A percentile compares a stretch with the other conserved stretches of the same genome.
phyloP scores from a whole-genome alignment of 2,113 vertebrate genomes.

The Oriolus oriolus region DNA sequence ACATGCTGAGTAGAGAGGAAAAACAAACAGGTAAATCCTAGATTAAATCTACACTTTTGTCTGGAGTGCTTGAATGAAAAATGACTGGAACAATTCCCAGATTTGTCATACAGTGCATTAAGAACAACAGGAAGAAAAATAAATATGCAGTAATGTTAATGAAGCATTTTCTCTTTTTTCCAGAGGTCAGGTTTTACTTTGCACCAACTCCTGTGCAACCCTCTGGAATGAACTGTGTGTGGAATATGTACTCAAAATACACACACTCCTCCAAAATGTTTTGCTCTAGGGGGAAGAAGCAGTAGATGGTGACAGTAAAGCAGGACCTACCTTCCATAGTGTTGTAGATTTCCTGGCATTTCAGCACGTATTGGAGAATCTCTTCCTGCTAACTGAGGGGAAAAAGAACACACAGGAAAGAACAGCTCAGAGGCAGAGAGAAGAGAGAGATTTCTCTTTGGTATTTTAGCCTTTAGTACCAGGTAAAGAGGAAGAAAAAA shows the following conservation, averaged over 20 bases:
- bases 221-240: neutral
- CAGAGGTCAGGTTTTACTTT: neutral
- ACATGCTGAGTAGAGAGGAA: neutral
- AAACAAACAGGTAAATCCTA: neutral
- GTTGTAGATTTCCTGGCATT: conserved; percentile 92
- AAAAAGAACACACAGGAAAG: neutral
- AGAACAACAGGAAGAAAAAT: neutral
- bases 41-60: neutral
- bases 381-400: conserved; percentile 85
- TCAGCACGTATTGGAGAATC: conserved; percentile 93
- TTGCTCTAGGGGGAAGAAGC: neutral
- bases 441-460: neutral
- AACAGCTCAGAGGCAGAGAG: neutral
- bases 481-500: neutral
- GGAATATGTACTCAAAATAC: neutral
- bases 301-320: neutral
- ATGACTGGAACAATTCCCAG: neutral
- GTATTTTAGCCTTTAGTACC: neutral
- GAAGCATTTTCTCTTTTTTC: neutral
- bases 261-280: neutral
- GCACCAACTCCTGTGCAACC: neutral
- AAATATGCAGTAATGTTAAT: neutral
- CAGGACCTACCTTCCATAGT: conserved; percentile 89
- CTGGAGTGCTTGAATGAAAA: neutral
- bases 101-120: neutral